Percentiles rank a stretch among this genome's conserved stretches.
Evolutionary conservation across 1,140 invertebrate genomes (phyloP).

Genomic region (Pentalonia nigronervosa): DNA sequence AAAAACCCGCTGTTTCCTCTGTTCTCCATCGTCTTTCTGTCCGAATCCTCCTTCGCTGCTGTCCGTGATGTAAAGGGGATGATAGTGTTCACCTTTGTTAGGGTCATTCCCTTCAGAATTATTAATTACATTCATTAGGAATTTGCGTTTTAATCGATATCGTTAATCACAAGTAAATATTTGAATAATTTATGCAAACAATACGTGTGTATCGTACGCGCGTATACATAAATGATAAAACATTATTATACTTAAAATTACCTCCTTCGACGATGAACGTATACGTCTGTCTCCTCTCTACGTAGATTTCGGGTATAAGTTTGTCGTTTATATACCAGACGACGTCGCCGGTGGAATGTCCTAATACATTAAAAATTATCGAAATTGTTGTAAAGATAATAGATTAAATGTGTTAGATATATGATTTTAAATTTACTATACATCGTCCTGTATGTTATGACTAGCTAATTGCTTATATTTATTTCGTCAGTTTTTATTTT

Average conservation of each 20-base stretch:
- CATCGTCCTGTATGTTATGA: not conserved
- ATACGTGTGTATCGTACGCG: not conserved
- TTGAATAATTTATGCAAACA: not conserved
- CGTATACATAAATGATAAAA: not conserved
- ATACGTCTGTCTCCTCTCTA: slow-evolving; percentile 88
- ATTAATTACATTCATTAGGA: not conserved
- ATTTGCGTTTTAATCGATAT: not conserved
- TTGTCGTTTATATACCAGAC: slow-evolving; percentile 94
- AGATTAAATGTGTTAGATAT: not conserved
- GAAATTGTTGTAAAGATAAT: not conserved
- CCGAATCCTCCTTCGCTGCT: slow-evolving; percentile 83
- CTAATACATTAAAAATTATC: slow-evolving; percentile 61
- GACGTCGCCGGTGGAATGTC: slow-evolving; percentile 84
- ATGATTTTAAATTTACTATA: not conserved
- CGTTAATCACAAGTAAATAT: not conserved
- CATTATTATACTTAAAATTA: slow-evolving; percentile 63
- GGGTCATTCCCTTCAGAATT: slow-evolving; percentile 65
- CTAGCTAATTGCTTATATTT: too few species aligned
- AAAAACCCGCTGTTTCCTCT: slow-evolving; percentile 75
- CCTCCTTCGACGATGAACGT: slow-evolving; percentile 87
- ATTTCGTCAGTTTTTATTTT: too few species aligned
- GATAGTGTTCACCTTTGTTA: slow-evolving; percentile 73
- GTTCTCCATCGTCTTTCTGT: slow-evolving; percentile 75
- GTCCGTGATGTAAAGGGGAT: slow-evolving; percentile 93
- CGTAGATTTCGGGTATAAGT: slow-evolving; percentile 87